These are phyloP conservation scores for Pterobdella sp. DNA, from an alignment of 2,888 invertebrate species.

Conservation along the genomic window DNA sequence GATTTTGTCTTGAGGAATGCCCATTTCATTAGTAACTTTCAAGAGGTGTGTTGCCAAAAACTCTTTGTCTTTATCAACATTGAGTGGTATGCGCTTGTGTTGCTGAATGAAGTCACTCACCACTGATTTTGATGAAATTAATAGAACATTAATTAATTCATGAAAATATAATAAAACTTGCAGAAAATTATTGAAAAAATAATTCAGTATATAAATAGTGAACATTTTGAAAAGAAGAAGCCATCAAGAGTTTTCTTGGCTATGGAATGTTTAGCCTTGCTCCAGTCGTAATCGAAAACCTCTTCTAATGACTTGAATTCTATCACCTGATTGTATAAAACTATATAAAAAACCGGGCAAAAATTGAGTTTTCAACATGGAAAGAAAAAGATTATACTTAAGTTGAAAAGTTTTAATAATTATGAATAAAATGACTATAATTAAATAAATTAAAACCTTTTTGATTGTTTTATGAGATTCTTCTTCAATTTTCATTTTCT, in stretches of 20 bases:
- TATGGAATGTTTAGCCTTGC: conserved; percentile 57
- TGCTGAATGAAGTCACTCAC: conserved; percentile 15
- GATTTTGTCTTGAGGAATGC: background rate
- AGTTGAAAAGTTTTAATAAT: background rate
- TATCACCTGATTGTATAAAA: conserved; percentile 35
- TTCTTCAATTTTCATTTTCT: conserved; percentile 4
- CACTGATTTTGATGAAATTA: background rate
- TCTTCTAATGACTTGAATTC: conserved; percentile 59
- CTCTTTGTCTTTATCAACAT: background rate
- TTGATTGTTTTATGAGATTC: background rate
- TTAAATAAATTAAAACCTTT: background rate
- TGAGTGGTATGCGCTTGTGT: background rate
- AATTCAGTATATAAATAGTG: conserved; percentile 60
- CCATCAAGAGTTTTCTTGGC: conserved; percentile 61
- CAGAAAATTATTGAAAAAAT: conserved; percentile 45
- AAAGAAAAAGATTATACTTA: background rate
- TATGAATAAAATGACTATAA: background rate
- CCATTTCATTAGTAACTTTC: background rate
- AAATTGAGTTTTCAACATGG: background rate
- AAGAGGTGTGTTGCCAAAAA: background rate
- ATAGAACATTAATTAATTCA: background rate
- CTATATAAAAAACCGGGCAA: background rate
- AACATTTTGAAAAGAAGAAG: conserved; percentile 66
- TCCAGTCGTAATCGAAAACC: conserved; percentile 62
- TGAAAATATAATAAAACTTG: background rate